Base-by-base conservation (phyloP, 2,888 invertebrate genomes). In the Encarsia formosa region DNA sequence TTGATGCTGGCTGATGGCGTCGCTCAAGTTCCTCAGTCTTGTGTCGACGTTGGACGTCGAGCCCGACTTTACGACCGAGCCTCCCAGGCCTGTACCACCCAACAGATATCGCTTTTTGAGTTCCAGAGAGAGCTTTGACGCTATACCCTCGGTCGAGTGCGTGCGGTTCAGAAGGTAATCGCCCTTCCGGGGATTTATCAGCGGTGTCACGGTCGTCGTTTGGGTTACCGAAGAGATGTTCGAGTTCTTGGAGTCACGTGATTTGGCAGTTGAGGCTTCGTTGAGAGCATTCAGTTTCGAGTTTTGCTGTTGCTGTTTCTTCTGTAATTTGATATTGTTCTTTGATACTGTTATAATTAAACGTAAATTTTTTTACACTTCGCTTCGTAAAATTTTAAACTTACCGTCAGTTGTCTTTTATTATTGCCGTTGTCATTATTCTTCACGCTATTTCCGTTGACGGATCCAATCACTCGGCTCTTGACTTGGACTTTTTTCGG, bases 1-100 rank as follows among this genome's bases (percentile, higher is more conserved):
- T 65, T 93, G 93, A 66, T 91, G 88, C 68, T 92, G 91, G 1
- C 90, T 87, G 55, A 93, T 93, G 62, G 86, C 87, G 29, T 87
- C 88, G 59, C 90, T 84, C 67, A 93, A 86, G 55, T 86, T 88
- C 75, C 88, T 86, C 52, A 93, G 82, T 70, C 88, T 88, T 5
- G 87, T 88, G 69, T 92, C 91, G 32, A 92, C 79, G 56, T 88
- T 87, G 0, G 91, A 87, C 5, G 90, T 86, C 49, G 89, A 89
- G 47, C 88, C 89, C 0, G 90, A 90, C 67, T 89, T 88, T 61
- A 87, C 81, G 20, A 91, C 87, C 20, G 84, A 80, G 29, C 86
- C 85, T 0, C 83, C 80, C 40, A 79, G 72, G 5, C 79, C 82
- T 1, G 81, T 78, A 59, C 86, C 86, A 1, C 91, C 91, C 11